Base-by-base conservation (phyloP, 2,113 vertebrate species). In the Cavia aperea region DNA sequence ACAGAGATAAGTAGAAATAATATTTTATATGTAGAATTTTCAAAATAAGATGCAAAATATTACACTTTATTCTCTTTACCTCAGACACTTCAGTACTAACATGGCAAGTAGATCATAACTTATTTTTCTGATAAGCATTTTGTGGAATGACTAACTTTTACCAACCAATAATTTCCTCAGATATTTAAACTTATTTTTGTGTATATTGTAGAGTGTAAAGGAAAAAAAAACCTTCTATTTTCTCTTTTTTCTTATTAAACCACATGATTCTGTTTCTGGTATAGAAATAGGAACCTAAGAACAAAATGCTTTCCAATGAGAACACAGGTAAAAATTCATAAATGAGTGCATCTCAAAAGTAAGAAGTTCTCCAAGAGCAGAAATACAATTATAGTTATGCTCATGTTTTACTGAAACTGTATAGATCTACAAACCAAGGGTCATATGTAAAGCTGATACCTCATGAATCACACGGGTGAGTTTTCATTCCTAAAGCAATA, bases 1-100 rank as follows among this genome's bases (percentile, higher is more conserved):
- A 68, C 0, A 4, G 92, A 19, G 3, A 72, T 36, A 49, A 1
- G 88, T 33, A 73, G 11, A 91, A 77, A 88, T 0, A 2, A n/a
- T 0, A 1, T 88, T 85, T 82, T 54, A 26, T 85, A 89, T 33
- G 62, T 63, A 31, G 78, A 83, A 58, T 65, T 78, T 65, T 10
- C 21, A 81, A 2, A 14, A 2, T 51, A 56, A 90, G 24, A 36
- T 54, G 26, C 39, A 72, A 63, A 73, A 90, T n/a, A 6, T n/a
- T 21, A 81, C 16, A 31, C 21, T 78, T 16, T 31, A 51, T 78
- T 63, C 24, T 84, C 51, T 66, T 84, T 77, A 24, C 13, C 43
- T 73, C 18, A 14, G 51, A 62, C 19, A 36, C 8, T 62, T 79
- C 43, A 75, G n/a, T 24, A 51, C 7, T 93, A 75, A 89, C 77